These are phyloP conservation scores for Pedionomus torquatus DNA, from an alignment of 2,113 vertebrate species.

Conservation along the genomic window DNA sequence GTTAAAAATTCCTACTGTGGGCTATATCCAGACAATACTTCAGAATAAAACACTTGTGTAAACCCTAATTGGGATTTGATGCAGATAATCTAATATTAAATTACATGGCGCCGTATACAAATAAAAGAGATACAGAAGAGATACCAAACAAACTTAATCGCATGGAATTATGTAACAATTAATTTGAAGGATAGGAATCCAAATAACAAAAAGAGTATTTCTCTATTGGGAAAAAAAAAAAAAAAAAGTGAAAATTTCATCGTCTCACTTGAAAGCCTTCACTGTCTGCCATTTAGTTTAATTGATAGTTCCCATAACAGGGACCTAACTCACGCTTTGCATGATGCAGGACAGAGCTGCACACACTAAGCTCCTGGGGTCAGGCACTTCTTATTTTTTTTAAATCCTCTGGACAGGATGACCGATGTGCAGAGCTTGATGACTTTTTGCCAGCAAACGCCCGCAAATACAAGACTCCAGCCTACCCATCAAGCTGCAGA, in stretches of 20 bases:
- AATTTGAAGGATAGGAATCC: neutral
- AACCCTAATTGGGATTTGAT: neutral
- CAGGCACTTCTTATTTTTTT: neutral
- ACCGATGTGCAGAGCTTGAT: accelerated
- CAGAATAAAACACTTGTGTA: neutral
- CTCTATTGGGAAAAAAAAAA: neutral
- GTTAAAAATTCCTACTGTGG: neutral
- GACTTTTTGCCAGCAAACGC: too few species aligned
- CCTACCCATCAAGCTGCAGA: accelerated
- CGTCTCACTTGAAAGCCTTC: neutral
- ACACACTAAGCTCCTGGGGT: neutral
- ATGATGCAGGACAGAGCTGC: accelerated
- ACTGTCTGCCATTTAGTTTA: neutral
- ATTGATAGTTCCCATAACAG: accelerated
- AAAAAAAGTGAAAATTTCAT: neutral
- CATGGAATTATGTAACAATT: neutral
- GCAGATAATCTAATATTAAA: neutral
- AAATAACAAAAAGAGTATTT: neutral
- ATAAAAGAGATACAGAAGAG: neutral
- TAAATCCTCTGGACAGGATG: neutral
- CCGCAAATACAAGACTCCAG: accelerated
- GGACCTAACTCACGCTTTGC: neutral
- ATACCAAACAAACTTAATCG: neutral
- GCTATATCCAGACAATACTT: neutral
- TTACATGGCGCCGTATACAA: neutral